Evolutionary conservation across 2,888 invertebrate genomes (phyloP).

Genomic region (Agrochola lota): DNA sequence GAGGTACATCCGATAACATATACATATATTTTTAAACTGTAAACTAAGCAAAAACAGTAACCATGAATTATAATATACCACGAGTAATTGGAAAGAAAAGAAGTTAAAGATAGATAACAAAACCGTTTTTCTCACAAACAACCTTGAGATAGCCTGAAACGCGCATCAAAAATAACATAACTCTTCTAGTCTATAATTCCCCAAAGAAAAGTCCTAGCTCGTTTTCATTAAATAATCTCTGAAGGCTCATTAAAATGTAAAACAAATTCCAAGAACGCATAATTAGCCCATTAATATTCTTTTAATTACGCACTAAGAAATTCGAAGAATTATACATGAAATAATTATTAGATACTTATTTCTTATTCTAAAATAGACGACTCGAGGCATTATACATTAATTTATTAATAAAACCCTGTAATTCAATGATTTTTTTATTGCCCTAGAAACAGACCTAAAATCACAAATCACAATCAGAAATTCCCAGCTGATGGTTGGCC

Average conservation of each 20-base stretch:
- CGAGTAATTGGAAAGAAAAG: background rate
- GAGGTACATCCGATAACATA: background rate
- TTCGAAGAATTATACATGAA: slow-evolving; percentile 31
- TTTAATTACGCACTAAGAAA: slow-evolving; percentile 47
- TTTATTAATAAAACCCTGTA: background rate
- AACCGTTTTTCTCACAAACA: background rate
- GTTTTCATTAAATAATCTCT: slow-evolving; percentile 39
- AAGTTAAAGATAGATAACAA: background rate
- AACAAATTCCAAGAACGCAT: slow-evolving; percentile 46
- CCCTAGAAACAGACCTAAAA: background rate
- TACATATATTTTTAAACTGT: no score
- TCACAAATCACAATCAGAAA: slow-evolving; percentile 19
- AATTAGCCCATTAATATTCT: slow-evolving; percentile 52
- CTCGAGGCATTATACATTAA: slow-evolving; percentile 2
- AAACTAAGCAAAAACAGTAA: background rate
- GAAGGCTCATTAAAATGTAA: slow-evolving; percentile 48
- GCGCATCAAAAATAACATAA: background rate
- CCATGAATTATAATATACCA: background rate
- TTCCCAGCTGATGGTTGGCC: slow-evolving; percentile 48
- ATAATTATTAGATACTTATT: slow-evolving; percentile 26
- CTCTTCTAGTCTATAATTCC: slow-evolving; percentile 7
- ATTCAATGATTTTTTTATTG: background rate
- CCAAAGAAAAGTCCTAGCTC: slow-evolving; percentile 20
- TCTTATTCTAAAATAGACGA: slow-evolving; percentile 19
- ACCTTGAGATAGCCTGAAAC: background rate